Evolutionary conservation across 2,888 invertebrate genomes (phyloP), one percentile per base, ranked within the genome.

Genomic region (Mimachlamys varia): DNA sequence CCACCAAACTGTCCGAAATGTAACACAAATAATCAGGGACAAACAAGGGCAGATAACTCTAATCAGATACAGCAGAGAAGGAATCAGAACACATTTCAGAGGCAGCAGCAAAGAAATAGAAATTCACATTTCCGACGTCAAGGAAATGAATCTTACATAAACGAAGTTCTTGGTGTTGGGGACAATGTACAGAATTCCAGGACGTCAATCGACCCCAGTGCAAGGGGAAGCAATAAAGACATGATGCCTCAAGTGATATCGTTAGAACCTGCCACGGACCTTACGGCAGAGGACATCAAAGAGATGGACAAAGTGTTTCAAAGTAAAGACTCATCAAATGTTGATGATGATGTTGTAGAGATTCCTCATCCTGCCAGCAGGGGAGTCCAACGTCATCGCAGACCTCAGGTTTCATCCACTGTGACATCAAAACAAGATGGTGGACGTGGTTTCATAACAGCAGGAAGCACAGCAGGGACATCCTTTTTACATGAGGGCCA

Each of bases 1-100:
- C 91, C 91, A 58, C 90, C 91, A 19, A 89, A 89, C 27, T 91
- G 90, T 90, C 44, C 90, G 15, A 88, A 90, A 33, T 44, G 50
- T 33, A 55, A 53, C 10, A 53, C 49, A n/a, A 50, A 88, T 17
- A 88, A 88, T 53, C 33, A 17, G 53, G 50, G 88, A 53, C 44
- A 88, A 53, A 19, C 88, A 33, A 53, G 55, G 37, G 50, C 50
- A 88, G 55, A 88, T 53, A 50, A 33, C 33, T 33, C 33, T 4
- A 88, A 88, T 88, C 50, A 33, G 4, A 12, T 88, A 17, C 88
- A 49, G 50, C 76, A 76, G 22, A 76, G 76, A 76, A 76, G 76
- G 33, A 76, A 76, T 33, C 76, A 76, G 33, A 76, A 76, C 33
- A 13, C 76, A 76, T 76, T 76, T 76, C 76, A 76, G 33, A 27